Evolutionary conservation across 1,140 invertebrate species (phyloP), one percentile per base, ranked within the genome.

Genomic region (Micrasema longulum): DNA sequence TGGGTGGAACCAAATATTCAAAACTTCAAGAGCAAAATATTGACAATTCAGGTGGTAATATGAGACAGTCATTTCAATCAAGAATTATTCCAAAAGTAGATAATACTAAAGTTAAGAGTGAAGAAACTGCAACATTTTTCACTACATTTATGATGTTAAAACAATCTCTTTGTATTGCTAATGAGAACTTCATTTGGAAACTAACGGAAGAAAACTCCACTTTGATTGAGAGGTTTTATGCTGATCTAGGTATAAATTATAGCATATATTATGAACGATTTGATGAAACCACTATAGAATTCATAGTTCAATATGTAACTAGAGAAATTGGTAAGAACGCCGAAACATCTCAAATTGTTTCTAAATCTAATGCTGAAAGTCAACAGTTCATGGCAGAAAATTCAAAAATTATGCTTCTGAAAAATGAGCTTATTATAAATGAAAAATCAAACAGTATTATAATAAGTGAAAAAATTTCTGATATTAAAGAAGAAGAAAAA

Each of bases 221-320:
- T 16, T 76, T 83, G 31, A 81, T 89, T 48, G 87, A 89, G 69
- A 79, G 82, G 74, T 89, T 88, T 80, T 89, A 89, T 72, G 79
- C 83, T 5, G 77, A 80, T 16, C 77, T 86, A 64, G 86, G 85
- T 12, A 82, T 88, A 20, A 86, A 86, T 69, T 87, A 87, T 55
- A 84, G 82, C 22, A 80, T 90, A 76, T 87, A 86, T 75, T 89
- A 87, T 76, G 82, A 86, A 65, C 69, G 78, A 0, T 82, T 89
- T 64, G 86, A 89, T 74, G 81, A 82, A 64, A 70, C 82, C 10
- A 81, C 87, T 7, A 73, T 89, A 38, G 84, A 85, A 69, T 81
- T 83, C 72, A 80, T 89, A 50, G 87, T 81, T 9, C 85, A 86
- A 79, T 82, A 89, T 72, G 83, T 88, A 22, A 83, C 87, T 22